Evolutionary conservation across 2,888 invertebrate species (phyloP), one percentile per base, ranked within the genome.

Genomic region (Noctua pronuba): DNA sequence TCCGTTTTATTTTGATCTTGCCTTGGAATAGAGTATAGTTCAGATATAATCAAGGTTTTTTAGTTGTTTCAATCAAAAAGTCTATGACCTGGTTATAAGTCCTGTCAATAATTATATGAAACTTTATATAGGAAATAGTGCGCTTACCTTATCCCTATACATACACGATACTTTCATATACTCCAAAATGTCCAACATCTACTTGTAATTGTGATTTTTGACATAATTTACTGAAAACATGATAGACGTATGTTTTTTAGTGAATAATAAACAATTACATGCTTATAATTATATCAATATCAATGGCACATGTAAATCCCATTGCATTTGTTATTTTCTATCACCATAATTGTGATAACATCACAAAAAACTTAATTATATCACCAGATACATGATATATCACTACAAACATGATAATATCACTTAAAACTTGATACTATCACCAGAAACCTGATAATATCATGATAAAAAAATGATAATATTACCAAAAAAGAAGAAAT

Each of bases 1-100:
- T 44, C 65, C 18, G 80, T 73, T 79, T 66, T 66, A 66, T 79
- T 79, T 79, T 35, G 10, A 73, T 49, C 76, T 79, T 58, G n/a
- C 46, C 24, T 35, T 8, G 28, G 35, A 46, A 24, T 31, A 2
- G 41, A n/a, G 35, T 41, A 11, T 10, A 55, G n/a, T 64, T 49
- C 35, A 44, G 6, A 16, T 16, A 6, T 28, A 46, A 16, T 31
- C 35, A 41, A 24, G 31, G 55, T 28, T 77, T 35, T 31, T 18
- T 7, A 16, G 10, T 2, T 4, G 3, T 28, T 41, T 16, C 8
- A 35, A n/a, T 49, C 24, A 21, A 7, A 16, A 6, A 28, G 5
- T 58, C 1, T 28, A 18, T 18, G 28, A 49, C 44, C 28, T 38
- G 60, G 3, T 46, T 44, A 76, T 65, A 28, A 21, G 38, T 46